These are phyloP conservation scores for Rhinoptilus africanus DNA, from an alignment of 2,113 vertebrate species.

Conservation along the genomic window DNA sequence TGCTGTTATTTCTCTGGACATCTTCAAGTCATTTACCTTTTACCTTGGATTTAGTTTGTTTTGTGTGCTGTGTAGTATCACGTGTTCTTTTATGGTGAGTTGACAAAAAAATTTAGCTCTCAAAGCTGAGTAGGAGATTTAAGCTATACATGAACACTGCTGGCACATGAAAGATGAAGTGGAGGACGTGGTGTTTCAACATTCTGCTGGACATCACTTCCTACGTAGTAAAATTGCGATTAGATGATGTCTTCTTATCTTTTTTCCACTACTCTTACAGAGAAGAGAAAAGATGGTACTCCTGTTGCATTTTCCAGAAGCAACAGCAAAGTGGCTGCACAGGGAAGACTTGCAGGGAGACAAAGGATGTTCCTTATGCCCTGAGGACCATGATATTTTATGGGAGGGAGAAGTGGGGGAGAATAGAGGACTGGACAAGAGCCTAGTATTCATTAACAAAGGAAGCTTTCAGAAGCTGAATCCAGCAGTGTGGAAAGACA, in stretches of 20 bases:
- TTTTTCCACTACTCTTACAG: neutral
- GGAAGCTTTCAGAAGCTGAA: slow-evolving; percentile 57
- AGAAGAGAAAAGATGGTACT: neutral
- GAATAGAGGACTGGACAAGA: slow-evolving; percentile 52
- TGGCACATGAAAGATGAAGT: neutral
- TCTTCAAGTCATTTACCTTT: neutral
- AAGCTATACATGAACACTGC: neutral
- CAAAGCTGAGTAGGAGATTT: neutral
- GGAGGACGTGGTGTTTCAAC: neutral
- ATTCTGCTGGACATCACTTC: neutral
- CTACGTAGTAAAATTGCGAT: neutral
- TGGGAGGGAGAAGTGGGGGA: slow-evolving; percentile 24
- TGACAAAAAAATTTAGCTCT: neutral
- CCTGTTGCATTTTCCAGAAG: slow-evolving; percentile 8
- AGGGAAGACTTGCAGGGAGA: slow-evolving; percentile 39
- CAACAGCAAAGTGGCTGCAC: neutral
- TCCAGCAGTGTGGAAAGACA: slow-evolving; percentile 40
- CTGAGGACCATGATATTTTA: slow-evolving; percentile 55
- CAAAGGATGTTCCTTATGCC: slow-evolving; percentile 60
- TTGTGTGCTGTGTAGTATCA: neutral
- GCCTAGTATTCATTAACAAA: slow-evolving; percentile 65
- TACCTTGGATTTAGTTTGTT: neutral
- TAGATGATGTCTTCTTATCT: neutral
- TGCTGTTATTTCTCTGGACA: neutral
- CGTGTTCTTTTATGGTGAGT: neutral